Conservation (phyloP, 1,140 invertebrate genomes). For the Diachasmimorpha longicaudata region DNA sequence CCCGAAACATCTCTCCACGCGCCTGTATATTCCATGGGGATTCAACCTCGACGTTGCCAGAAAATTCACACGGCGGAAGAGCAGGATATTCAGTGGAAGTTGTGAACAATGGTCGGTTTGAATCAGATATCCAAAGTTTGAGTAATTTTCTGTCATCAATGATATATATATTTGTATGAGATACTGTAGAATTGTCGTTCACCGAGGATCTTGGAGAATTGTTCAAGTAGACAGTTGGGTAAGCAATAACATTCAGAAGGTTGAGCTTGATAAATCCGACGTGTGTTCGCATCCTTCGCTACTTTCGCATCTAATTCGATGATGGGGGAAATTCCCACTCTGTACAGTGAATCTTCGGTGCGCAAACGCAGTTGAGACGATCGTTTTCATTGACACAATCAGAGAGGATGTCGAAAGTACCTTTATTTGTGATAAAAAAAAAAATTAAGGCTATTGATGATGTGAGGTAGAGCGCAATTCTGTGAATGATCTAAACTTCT, state of each 20-base stretch:
- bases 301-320: slow-evolving; percentile 31
- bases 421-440: neutral
- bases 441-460: neutral
- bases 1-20: slow-evolving; percentile 12
- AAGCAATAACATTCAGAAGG: neutral
- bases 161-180: neutral
- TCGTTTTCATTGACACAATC: slow-evolving; percentile 9
- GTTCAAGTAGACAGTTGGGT: neutral
- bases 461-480: neutral
- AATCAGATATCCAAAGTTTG: neutral
- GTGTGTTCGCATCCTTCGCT: slow-evolving; percentile 33
- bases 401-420: neutral
- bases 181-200: no score
- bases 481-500: neutral
- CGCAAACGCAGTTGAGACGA: slow-evolving; percentile 35
- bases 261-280: neutral
- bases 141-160: neutral
- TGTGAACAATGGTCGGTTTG: slow-evolving; percentile 27
- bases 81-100: slow-evolving; percentile 37
- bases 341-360: slow-evolving; percentile 19
- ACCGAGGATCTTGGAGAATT: no score
- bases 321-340: slow-evolving; percentile 17
- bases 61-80: slow-evolving; percentile 32
- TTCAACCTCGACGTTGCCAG: slow-evolving; percentile 31
- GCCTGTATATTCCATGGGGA: slow-evolving; percentile 31